Base-by-base conservation (phyloP, 2,888 invertebrate genomes). In the Lithophane leautieri region DNA sequence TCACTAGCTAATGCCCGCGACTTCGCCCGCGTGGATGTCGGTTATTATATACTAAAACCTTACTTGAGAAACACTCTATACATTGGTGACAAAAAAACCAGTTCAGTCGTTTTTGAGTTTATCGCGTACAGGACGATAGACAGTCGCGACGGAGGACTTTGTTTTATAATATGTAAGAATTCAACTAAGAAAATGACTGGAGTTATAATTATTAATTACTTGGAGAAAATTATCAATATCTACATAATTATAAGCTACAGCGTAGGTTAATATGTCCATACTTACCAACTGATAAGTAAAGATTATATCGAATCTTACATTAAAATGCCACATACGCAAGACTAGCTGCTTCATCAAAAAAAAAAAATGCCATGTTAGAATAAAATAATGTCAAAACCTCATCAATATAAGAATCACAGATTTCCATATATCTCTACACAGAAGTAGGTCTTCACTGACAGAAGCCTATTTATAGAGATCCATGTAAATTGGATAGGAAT, bases 401-500 rank as follows among this genome's bases (percentile, higher is more conserved):
- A 28, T 28, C 28, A 65, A 50, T 3, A 58, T 58, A 50, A 47
- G 28, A 63, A 50, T 40, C n/a, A 44, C 28, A 67, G n/a, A 70
- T 67, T 70, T 76, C 28, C 67, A 68, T 71, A 67, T 56, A 22
- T 61, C 25, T 44, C 3, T 47, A 34, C 16, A 25, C 11, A 28
- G 44, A 77, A 76, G 54, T 73, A 61, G 60, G 47, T 71, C 34
- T n/a, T 50, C 47, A 63, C 68, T 61, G 63, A 62, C 80, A 80
- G 67, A 84, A 66, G 60, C 58, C 63, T 76, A 72, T 73, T 76
- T 69, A 76, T 42, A 69, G 61, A 69, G 58, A 83, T 84, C 40
- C 69, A 71, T 81, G 61, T 71, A 83, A 71, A 84, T 81, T 77
- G 73, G 73, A 69, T 74, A 47, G 62, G 70, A 61, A 76, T 73